A percentile compares a stretch with the other conserved stretches of the same genome.
phyloP scores from a whole-genome alignment of 1,140 invertebrate genomes.

The Anoplophora glabripennis region DNA sequence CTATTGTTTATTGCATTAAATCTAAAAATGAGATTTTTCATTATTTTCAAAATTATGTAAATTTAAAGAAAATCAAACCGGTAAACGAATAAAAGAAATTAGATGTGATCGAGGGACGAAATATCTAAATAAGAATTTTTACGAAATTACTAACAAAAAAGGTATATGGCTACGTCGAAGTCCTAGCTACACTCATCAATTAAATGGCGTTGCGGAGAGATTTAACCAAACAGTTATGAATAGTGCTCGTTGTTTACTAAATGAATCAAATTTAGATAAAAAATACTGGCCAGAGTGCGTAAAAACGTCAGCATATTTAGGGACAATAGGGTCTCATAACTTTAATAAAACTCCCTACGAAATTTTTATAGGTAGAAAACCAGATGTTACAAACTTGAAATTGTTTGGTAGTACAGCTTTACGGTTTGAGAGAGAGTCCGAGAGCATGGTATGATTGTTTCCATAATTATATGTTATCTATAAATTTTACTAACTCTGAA shows the following conservation, averaged over 20 bases:
- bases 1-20: slow-evolving; percentile 43
- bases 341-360: slow-evolving; percentile 37
- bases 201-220: slow-evolving; percentile 33
- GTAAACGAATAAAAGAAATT: too few species aligned
- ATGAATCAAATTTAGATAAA: slow-evolving; percentile 28
- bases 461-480: background rate
- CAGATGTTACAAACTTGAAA: slow-evolving; percentile 31
- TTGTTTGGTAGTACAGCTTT: slow-evolving; percentile 42
- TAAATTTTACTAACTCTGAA: background rate
- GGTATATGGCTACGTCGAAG: too few species aligned
- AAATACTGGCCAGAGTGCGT: slow-evolving; percentile 35
- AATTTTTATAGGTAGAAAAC: slow-evolving; percentile 34
- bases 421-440: slow-evolving; percentile 29
- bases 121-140: too few species aligned
- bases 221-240: slow-evolving; percentile 33
- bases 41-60: slow-evolving; percentile 28
- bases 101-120: slow-evolving; percentile 38
- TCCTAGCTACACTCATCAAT: slow-evolving; percentile 27
- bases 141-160: too few species aligned
- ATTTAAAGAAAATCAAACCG: slow-evolving; percentile 35
- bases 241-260: slow-evolving; percentile 32
- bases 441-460: slow-evolving; percentile 6
- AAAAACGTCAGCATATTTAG: slow-evolving; percentile 31
- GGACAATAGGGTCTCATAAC: too few species aligned
- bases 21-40: slow-evolving; percentile 40